Conservation (phyloP, 2,113 vertebrate species). For the Myrmecophaga tridactyla region DNA sequence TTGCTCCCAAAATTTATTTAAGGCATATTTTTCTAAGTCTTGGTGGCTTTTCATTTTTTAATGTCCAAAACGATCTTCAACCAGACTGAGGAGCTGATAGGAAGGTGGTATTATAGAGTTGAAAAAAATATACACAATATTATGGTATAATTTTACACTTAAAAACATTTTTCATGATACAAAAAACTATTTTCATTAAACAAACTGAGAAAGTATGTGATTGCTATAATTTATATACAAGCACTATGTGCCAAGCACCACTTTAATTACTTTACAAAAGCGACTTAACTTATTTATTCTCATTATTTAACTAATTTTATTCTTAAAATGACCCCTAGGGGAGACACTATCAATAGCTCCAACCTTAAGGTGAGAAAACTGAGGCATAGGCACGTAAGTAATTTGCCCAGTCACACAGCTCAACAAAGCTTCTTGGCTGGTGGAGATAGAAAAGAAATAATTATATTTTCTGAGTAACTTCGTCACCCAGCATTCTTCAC, state of each 20-base stretch:
- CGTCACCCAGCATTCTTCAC: not conserved
- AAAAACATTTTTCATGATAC: conserved; percentile 40
- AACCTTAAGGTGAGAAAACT: no score
- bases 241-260: not conserved
- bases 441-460: not conserved
- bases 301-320: conserved; percentile 38
- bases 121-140: not conserved
- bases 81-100: not conserved
- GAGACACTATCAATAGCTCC: not conserved
- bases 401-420: not conserved
- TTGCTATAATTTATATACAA: not conserved
- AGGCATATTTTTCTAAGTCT: not conserved
- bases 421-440: not conserved
- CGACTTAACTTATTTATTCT: conserved; percentile 2
- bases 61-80: conserved; percentile 24
- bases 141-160: not conserved
- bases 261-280: not conserved
- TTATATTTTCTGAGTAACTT: not conserved
- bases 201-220: not conserved
- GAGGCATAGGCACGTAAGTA: not conserved
- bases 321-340: not conserved
- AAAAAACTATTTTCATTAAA: conserved; percentile 5
- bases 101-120: not conserved
- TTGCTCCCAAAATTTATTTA: not conserved
- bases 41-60: conserved; percentile 10